Percentiles rank a stretch among this genome's conserved stretches.
phyloP scores from a whole-genome alignment of 2,113 vertebrate genomes.

The Malurus melanocephalus region DNA sequence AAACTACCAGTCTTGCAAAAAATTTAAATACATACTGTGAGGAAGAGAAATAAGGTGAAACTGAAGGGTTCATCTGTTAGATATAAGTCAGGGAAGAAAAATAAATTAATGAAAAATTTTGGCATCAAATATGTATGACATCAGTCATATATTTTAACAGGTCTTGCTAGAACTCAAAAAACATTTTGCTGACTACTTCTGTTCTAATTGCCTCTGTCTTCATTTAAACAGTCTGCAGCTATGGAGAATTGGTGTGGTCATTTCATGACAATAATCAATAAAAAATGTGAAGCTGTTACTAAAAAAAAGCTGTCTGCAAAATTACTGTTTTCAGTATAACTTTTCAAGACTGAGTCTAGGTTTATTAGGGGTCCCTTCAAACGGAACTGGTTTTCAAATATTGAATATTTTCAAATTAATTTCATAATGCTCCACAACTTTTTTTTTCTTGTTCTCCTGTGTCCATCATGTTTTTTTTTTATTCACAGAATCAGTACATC shows the following conservation, averaged over 20 bases:
- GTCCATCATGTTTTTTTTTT: neutral
- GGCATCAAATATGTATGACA: rapidly evolving
- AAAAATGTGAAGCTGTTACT: neutral
- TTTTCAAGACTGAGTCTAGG: neutral
- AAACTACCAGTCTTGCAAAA: neutral
- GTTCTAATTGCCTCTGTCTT: neutral
- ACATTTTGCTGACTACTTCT: neutral
- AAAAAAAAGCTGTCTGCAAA: neutral
- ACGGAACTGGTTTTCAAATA: rapidly evolving
- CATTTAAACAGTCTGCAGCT: neutral
- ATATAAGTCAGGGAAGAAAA: neutral
- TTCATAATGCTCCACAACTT: neutral
- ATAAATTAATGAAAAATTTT: neutral
- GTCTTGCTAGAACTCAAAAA: neutral
- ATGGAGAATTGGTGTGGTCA: neutral
- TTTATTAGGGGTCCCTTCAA: neutral
- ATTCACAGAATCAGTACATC: neutral
- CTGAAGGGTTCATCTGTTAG: neutral
- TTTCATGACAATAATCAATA: neutral
- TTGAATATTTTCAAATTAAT: neutral
- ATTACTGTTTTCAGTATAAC: neutral
- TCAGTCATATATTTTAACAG: neutral
- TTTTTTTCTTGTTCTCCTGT: rapidly evolving
- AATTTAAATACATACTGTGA: neutral
- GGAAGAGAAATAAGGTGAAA: neutral